phyloP scores from a whole-genome alignment of 2,797 vertebrate species.

The Catostomus latipinnis region DNA sequence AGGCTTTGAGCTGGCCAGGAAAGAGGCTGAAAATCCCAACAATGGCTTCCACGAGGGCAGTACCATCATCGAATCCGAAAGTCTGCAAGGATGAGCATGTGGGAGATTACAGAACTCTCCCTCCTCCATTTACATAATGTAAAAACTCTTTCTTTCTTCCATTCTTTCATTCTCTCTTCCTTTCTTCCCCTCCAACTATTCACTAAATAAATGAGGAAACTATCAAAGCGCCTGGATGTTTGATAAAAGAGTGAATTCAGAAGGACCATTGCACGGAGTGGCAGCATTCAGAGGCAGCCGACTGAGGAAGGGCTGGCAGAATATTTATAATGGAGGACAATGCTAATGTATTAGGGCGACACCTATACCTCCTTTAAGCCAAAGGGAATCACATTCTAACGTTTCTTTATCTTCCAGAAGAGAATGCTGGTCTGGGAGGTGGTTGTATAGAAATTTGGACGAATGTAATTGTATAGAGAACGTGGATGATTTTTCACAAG shows the following conservation, averaged over 20 bases:
- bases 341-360: constrained; percentile 83
- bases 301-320: constrained; percentile 80
- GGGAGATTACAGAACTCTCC: constrained; percentile 78
- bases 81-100: constrained; percentile 81
- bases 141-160: constrained; percentile 73
- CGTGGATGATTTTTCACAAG: constrained; percentile 50
- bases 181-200: constrained; percentile 73
- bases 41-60: constrained; percentile 76
- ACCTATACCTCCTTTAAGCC: constrained; percentile 78
- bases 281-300: constrained; percentile 77
- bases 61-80: constrained; percentile 74
- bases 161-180: constrained; percentile 33
- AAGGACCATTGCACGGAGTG: constrained; percentile 75
- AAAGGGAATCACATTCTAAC: constrained; percentile 72
- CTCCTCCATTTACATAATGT: constrained; percentile 85
- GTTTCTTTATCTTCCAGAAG: constrained; percentile 47
- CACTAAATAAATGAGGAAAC: constrained; percentile 87
- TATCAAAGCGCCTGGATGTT: constrained; percentile 79
- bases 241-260: constrained; percentile 81
- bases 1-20: constrained; percentile 72
- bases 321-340: constrained; percentile 84
- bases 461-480: constrained; percentile 60
- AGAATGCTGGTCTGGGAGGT: constrained; percentile 36
- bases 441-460: constrained; percentile 52
- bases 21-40: constrained; percentile 69